Conservation (phyloP, 2,113 vertebrate species). For the Thunnus thynnus region DNA sequence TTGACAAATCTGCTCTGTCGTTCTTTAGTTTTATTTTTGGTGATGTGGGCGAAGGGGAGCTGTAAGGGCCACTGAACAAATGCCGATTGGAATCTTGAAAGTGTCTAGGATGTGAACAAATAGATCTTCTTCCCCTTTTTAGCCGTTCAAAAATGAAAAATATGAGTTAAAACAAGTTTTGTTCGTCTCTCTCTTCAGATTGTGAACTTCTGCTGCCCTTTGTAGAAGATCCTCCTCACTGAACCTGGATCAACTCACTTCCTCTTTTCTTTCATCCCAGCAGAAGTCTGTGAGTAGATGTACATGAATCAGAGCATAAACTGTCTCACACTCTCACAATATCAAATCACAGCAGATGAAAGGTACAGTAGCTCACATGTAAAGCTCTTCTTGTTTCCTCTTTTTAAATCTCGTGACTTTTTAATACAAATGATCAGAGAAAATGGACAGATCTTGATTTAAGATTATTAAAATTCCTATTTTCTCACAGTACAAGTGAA, state of each 20-base stretch:
- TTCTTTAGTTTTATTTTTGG: background rate
- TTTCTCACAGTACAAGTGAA: no score
- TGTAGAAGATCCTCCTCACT: background rate
- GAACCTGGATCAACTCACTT: slow-evolving; percentile 11
- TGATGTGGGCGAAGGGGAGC: background rate
- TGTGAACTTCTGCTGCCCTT: background rate
- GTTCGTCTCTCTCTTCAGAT: slow-evolving; percentile 11
- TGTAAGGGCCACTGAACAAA: background rate
- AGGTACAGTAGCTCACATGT: no score
- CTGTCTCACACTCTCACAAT: no score
- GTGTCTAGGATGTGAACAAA: background rate
- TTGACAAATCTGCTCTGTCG: background rate
- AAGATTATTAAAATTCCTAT: no score
- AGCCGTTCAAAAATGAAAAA: no score
- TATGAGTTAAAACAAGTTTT: no score
- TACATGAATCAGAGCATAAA: no score
- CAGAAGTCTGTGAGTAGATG: slow-evolving; percentile 41
- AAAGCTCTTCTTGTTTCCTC: no score
- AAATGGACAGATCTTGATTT: no score
- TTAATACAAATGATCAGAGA: no score
- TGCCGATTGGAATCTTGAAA: background rate
- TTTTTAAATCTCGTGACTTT: no score
- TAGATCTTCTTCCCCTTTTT: background rate
- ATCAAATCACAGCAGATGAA: no score
- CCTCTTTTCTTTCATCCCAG: background rate